Conservation (phyloP, 1,140 invertebrate genomes). For the Calephelis nemesis region DNA sequence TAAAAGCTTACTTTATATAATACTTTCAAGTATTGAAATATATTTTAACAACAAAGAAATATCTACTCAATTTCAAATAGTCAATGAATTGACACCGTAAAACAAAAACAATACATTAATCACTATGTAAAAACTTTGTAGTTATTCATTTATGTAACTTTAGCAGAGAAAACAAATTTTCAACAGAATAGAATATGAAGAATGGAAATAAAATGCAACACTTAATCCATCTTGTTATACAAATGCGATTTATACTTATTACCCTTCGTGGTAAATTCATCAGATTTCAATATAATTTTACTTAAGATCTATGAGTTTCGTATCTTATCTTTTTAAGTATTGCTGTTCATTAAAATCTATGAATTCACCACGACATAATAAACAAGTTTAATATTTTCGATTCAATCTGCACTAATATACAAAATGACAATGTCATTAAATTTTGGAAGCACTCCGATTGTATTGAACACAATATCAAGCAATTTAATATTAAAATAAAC, state of each 20-base stretch:
- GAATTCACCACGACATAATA: constrained; percentile 5
- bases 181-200: too few species aligned
- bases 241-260: not conserved
- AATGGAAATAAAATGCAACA: too few species aligned
- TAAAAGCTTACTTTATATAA: too few species aligned
- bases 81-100: too few species aligned
- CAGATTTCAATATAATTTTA: not conserved
- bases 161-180: not conserved
- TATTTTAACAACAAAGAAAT: too few species aligned
- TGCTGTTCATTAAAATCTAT: not conserved
- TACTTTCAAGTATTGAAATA: too few species aligned
- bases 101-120: too few species aligned
- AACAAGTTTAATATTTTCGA: not conserved
- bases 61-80: too few species aligned
- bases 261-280: not conserved
- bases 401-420: constrained; percentile 15
- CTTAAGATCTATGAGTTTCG: not conserved
- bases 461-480: constrained; percentile 27
- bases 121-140: too few species aligned
- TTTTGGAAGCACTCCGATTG: constrained; percentile 27
- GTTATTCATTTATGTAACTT: not conserved
- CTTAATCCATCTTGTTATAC: too few species aligned
- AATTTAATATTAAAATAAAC: constrained; percentile 25
- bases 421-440: constrained; percentile 21
- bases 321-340: not conserved